phyloP scores from a whole-genome alignment of 2,888 invertebrate species.

The Calliscelio sp. region DNA sequence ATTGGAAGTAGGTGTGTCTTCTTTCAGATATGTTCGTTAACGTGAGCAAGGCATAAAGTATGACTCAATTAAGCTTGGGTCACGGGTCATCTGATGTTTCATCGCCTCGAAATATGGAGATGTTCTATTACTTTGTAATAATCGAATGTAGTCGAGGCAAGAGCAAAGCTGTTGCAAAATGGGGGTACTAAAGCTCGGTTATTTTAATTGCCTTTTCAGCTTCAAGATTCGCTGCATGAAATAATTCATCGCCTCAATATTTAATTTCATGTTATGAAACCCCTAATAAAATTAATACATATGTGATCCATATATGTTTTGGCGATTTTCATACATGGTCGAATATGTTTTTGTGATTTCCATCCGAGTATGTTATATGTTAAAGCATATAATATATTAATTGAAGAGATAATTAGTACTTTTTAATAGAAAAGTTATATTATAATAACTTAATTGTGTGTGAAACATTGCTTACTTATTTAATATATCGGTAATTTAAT shows the following conservation, averaged over 20 bases:
- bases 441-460: too few species aligned
- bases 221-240: background rate
- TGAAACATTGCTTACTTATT: too few species aligned
- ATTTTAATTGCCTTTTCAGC: conserved; percentile 13
- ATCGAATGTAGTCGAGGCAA: conserved; percentile 21
- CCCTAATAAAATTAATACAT: too few species aligned
- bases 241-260: conserved; percentile 10
- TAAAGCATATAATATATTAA: too few species aligned
- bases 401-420: too few species aligned
- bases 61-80: conserved; percentile 46
- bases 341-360: too few species aligned
- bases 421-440: too few species aligned
- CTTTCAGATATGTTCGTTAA: conserved; percentile 31
- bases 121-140: conserved; percentile 44
- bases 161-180: conserved; percentile 18
- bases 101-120: conserved; percentile 6
- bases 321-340: too few species aligned
- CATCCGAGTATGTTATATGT: too few species aligned
- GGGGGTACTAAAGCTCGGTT: conserved; percentile 31
- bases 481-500: too few species aligned
- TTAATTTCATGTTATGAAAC: too few species aligned
- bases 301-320: too few species aligned
- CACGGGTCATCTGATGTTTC: conserved; percentile 44
- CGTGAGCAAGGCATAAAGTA: conserved; percentile 37
- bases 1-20: conserved; percentile 5